These are phyloP conservation scores for Phrynosoma platyrhinos DNA, from an alignment of 2,113 vertebrate genomes.

Conservation along the genomic window DNA sequence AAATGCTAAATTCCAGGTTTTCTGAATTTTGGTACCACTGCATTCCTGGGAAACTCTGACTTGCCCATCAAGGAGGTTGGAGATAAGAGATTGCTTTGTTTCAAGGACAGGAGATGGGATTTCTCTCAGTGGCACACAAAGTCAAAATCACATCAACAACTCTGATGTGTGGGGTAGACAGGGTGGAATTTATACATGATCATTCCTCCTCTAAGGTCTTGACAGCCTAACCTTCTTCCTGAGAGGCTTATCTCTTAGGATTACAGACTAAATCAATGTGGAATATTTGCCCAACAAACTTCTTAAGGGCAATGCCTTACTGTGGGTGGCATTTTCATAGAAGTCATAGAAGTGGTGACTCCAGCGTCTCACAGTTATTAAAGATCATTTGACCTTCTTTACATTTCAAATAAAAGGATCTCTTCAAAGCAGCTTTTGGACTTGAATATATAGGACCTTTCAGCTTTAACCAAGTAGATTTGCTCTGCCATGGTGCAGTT, in stretches of 20 bases:
- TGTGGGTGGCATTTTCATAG: not conserved
- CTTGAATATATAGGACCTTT: not conserved
- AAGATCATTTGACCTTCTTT: constrained; percentile 36
- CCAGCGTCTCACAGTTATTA: constrained; percentile 19
- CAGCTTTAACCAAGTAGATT: not conserved
- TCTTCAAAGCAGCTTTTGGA: not conserved
- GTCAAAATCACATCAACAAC: constrained; percentile 2
- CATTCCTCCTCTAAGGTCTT: constrained; percentile 5
- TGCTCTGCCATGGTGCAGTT: not conserved
- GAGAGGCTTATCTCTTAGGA: not conserved
- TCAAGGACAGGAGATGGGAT: not conserved
- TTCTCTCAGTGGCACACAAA: not conserved
- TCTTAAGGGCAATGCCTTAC: not conserved
- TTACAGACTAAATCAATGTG: not conserved
- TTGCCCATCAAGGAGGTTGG: not conserved
- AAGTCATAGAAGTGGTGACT: constrained; percentile 17
- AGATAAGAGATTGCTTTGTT: not conserved
- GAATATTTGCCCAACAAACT: not conserved
- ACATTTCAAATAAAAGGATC: constrained; percentile 36
- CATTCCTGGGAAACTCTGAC: too few species aligned
- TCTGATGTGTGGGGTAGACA: not conserved
- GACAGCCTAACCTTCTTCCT: constrained; percentile 24
- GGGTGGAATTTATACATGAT: constrained; percentile 27
- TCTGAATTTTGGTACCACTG: not conserved
- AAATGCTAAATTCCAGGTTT: not conserved